These are phyloP conservation scores for Spinus olivaceus DNA, from an alignment of 2,797 vertebrate genomes.

Conservation along the genomic window DNA sequence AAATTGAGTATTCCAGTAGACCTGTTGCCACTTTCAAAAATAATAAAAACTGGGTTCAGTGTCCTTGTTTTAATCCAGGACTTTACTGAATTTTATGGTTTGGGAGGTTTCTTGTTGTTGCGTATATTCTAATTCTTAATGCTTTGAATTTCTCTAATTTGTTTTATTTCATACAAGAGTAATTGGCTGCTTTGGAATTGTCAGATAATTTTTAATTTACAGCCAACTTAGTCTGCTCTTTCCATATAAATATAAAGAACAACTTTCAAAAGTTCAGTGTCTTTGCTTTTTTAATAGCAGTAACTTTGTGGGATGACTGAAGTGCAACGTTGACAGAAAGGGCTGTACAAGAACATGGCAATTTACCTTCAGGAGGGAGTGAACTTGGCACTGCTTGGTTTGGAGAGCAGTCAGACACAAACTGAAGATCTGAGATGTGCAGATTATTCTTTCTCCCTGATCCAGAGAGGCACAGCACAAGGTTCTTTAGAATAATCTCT, in stretches of 20 bases:
- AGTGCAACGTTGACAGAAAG: fast-evolving
- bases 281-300: background rate
- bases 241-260: background rate
- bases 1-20: background rate
- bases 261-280: background rate
- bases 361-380: background rate
- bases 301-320: background rate
- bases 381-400: background rate
- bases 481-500: background rate
- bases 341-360: background rate
- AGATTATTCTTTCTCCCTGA: background rate
- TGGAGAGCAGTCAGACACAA: background rate
- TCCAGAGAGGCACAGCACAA: background rate
- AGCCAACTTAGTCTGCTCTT: background rate
- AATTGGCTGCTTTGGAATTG: background rate
- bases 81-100: background rate
- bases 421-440: background rate
- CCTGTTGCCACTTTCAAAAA: background rate
- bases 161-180: background rate
- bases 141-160: background rate
- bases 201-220: background rate
- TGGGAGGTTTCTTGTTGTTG: background rate
- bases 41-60: background rate
- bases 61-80: background rate
- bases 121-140: background rate